phyloP scores from a whole-genome alignment of 2,113 vertebrate genomes.

The Barbus barbus region DNA sequence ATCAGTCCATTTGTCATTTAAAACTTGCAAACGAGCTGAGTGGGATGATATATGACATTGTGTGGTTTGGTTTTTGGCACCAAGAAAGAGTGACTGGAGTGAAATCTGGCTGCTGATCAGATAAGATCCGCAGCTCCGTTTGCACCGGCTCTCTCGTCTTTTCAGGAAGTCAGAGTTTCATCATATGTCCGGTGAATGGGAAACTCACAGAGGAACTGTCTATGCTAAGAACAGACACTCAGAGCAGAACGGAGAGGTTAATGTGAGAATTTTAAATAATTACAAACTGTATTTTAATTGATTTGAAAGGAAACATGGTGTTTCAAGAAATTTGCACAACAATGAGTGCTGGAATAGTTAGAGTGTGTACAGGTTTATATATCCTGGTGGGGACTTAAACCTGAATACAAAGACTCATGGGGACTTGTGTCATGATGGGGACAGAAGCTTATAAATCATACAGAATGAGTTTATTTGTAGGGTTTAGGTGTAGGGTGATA shows the following conservation, averaged over 20 bases:
- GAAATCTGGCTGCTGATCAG: constrained; percentile 20
- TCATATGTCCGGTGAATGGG: neutral
- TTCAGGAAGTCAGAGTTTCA: neutral
- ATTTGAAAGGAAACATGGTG: neutral
- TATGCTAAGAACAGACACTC: too few species aligned
- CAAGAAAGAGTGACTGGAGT: neutral
- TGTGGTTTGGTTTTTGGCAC: neutral
- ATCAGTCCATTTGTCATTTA: neutral
- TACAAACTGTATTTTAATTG: neutral
- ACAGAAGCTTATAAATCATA: too few species aligned
- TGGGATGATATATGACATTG: neutral
- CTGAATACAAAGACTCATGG: too few species aligned
- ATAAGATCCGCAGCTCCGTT: too few species aligned
- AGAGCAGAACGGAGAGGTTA: neutral
- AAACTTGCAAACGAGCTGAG: neutral
- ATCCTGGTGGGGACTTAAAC: too few species aligned
- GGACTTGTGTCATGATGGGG: too few species aligned
- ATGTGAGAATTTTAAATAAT: neutral
- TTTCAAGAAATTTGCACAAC: neutral
- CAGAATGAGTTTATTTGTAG: too few species aligned
- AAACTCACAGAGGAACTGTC: neutral
- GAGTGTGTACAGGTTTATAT: too few species aligned
- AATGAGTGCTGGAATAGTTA: neutral
- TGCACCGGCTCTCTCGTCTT: neutral
- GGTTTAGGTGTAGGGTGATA: too few species aligned